Conservation (phyloP, 2,888 invertebrate genomes). For the Patella depressa region DNA sequence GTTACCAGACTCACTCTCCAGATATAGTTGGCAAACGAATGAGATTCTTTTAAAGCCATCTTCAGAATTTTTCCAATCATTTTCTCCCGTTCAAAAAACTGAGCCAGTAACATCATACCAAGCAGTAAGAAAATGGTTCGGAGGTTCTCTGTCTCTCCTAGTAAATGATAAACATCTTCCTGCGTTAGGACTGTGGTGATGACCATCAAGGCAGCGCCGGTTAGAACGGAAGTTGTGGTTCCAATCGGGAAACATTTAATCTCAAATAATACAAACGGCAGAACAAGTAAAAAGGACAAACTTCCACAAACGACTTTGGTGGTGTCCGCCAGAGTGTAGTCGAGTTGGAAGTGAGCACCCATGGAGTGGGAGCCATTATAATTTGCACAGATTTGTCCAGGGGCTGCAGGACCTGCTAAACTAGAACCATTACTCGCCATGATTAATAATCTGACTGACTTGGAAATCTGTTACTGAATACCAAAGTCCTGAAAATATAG, state of each 20-base stretch:
- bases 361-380: conserved; percentile 6
- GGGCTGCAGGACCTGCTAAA: not conserved
- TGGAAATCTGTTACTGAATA: too few species aligned
- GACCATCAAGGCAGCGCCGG: conserved; percentile 47
- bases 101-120: conserved; percentile 44
- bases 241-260: conserved; percentile 41
- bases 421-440: too few species aligned
- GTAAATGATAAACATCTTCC: conserved; percentile 36
- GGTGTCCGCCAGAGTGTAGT: conserved; percentile 33
- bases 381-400: not conserved
- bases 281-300: conserved; percentile 33
- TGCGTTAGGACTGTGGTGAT: conserved; percentile 35
- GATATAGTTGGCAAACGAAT: conserved; percentile 36
- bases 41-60: conserved; percentile 29
- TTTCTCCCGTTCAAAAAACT: conserved; percentile 43
- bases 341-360: conserved; percentile 1
- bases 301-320: conserved; percentile 34
- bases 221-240: conserved; percentile 33
- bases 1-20: conserved; percentile 35
- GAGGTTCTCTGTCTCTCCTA: conserved; percentile 36
- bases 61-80: conserved; percentile 34
- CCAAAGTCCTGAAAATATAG: too few species aligned
- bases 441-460: too few species aligned
- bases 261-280: conserved; percentile 43
- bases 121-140: conserved; percentile 39